Evolutionary conservation across 2,888 invertebrate species (phyloP), one percentile per base, ranked within the genome.

Genomic region (Drosophila eohydei): DNA sequence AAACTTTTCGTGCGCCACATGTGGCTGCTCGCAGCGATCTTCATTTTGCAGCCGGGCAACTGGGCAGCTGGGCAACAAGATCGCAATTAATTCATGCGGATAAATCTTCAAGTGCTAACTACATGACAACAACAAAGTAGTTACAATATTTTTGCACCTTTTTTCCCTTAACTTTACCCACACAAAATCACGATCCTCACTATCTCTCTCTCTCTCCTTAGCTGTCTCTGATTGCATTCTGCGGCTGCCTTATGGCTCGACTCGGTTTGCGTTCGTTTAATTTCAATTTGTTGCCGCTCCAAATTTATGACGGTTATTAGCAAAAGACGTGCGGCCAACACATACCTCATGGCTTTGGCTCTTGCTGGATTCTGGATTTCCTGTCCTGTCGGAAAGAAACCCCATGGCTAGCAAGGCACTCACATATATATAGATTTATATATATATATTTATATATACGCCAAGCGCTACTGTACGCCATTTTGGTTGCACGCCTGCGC

Each of bases 41-140:
- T 77, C 75, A 77, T 77, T 77, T 79, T 41, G 62, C 61, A 61
- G 60, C 78, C 67, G 65, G 61, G 70, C 88, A 92, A 4, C 26
- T 12, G 51, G 21, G 41, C 62, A 61, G 71, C 76, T 74, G 65
- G 62, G 70, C 86, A 92, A 92, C 91, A 88, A 91, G 92, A 91
- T 92, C 88, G 90, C 91, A 91, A 92, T 92, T 92, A 92, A 92
- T 92, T 92, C 89, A 83, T 86, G 87, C 90, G 92, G 91, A 92
- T 92, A 92, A 92, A 92, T 92, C 92, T 92, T 90, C 81, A 92
- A 92, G 92, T 92, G 92, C 92, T 92, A 92, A 92, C 92, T 92
- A 92, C 92, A 92, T 92, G 92, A 92, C 92, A 92, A 92, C 92
- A 92, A 92, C 92, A 92, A 92, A 92, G 92, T 91, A 89, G 88